phyloP scores from a whole-genome alignment of 1,140 invertebrate genomes.

The Coenobita brevimanus region DNA sequence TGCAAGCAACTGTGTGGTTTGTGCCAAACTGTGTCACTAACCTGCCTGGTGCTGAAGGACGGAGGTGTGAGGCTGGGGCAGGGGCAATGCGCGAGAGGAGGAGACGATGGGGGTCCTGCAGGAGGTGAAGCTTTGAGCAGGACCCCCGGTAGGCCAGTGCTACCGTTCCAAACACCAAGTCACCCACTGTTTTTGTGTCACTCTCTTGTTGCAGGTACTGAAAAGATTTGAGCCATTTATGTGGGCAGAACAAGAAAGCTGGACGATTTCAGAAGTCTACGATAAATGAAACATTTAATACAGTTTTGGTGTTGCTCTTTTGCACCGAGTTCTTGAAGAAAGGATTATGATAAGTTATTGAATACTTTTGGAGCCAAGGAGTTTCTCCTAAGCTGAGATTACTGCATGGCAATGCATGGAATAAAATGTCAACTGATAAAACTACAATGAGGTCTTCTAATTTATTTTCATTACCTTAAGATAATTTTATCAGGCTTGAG shows the following conservation, averaged over 20 bases:
- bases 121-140: conserved; percentile 81
- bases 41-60: conserved; percentile 71
- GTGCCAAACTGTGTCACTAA: conserved; percentile 40
- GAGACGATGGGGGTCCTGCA: conserved; percentile 80
- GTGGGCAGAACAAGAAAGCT: background rate
- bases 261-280: background rate
- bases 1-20: background rate
- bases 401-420: too few species aligned
- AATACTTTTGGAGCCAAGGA: too few species aligned
- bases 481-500: too few species aligned
- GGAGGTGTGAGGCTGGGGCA: conserved; percentile 78
- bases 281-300: too few species aligned
- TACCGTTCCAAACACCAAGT: conserved; percentile 92
- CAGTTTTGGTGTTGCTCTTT: too few species aligned
- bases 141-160: conserved; percentile 89
- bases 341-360: too few species aligned
- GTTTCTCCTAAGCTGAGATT: too few species aligned
- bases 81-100: conserved; percentile 77
- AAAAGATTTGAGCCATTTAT: background rate
- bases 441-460: too few species aligned
- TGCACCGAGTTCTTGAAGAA: too few species aligned
- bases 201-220: conserved; percentile 75
- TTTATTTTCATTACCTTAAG: too few species aligned
- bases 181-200: conserved; percentile 84
- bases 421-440: too few species aligned